A percentile compares a stretch with the other conserved stretches of the same genome.
Conservation (phyloP, 2,113 vertebrate genomes). For the Tychaedon coryphoeus region DNA sequence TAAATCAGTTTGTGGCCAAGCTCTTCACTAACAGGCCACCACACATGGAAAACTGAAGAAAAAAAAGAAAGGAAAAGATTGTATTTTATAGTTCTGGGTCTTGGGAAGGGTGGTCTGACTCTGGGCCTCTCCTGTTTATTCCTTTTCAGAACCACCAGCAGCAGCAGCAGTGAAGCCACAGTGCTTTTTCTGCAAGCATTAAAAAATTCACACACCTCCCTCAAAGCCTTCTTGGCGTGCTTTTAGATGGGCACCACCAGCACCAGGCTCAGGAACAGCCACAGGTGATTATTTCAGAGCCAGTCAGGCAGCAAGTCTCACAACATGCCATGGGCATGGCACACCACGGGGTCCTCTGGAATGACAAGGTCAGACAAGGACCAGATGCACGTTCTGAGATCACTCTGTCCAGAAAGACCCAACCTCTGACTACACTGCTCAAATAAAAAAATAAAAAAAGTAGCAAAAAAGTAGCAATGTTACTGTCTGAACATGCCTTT, state of each 20-base stretch:
- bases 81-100: background rate
- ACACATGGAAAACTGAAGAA: background rate
- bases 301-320: background rate
- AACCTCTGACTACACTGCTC: background rate
- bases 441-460: background rate
- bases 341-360: background rate
- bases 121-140: background rate
- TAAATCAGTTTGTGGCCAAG: background rate
- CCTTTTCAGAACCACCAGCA: background rate
- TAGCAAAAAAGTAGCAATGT: background rate
- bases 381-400: background rate
- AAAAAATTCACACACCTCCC: background rate
- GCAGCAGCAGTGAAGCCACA: background rate
- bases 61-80: background rate
- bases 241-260: background rate
- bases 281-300: background rate
- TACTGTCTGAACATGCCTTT: background rate
- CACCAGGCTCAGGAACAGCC: background rate
- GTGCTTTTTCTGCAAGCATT: background rate
- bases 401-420: background rate
- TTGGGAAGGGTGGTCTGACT: background rate
- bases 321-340: fast-evolving
- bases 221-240: background rate
- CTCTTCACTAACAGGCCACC: background rate
- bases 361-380: background rate